Conservation (phyloP, 2,888 invertebrate species). For the Lasioglossum vierecki region DNA sequence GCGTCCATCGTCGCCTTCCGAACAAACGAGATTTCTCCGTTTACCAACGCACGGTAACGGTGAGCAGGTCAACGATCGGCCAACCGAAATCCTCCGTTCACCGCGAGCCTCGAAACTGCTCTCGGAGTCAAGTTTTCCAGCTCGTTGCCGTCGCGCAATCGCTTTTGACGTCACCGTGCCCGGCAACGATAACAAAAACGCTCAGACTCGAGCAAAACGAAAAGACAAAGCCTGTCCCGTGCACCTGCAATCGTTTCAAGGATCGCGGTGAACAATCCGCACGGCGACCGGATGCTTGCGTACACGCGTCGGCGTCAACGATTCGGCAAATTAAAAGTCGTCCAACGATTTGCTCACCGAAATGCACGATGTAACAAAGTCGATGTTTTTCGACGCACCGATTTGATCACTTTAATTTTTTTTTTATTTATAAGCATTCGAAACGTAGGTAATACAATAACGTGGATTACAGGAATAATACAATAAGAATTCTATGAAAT, state of each 20-base stretch:
- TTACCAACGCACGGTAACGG: conserved; percentile 35
- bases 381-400: too few relatives aligned
- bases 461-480: too few relatives aligned
- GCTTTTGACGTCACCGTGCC: not conserved
- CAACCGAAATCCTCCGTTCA: conserved; percentile 34
- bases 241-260: conserved; percentile 32
- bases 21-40: conserved; percentile 3
- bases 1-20: not conserved
- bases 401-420: too few relatives aligned
- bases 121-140: conserved; percentile 11
- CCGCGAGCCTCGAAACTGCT: not conserved
- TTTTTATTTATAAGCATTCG: too few relatives aligned
- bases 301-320: not conserved
- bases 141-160: conserved; percentile 3
- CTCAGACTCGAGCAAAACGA: not conserved
- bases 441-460: too few relatives aligned
- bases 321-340: not conserved
- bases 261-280: conserved; percentile 12
- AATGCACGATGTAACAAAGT: not conserved
- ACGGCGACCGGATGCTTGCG: conserved; percentile 1
- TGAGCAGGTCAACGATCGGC: conserved; percentile 21
- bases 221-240: not conserved
- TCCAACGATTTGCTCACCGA: not conserved
- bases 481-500: too few relatives aligned
- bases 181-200: not conserved